phyloP scores from a whole-genome alignment of 2,113 vertebrate genomes.

The Prunella himalayana region DNA sequence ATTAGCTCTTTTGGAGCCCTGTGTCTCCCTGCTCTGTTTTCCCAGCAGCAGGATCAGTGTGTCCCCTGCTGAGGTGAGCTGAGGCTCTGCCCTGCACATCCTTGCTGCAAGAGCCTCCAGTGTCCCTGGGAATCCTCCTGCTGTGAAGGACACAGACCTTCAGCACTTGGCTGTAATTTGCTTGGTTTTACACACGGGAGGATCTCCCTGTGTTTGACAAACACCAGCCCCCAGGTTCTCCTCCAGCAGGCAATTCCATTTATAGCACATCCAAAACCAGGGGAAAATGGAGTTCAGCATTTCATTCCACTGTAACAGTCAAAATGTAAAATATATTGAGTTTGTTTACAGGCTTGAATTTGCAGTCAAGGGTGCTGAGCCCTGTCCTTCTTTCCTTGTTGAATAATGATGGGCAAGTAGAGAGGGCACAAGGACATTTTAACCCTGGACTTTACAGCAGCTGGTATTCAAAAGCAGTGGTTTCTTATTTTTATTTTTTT shows the following conservation, averaged over 20 bases:
- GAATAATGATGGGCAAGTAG: not conserved
- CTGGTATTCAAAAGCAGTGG: not conserved
- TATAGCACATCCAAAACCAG: not conserved
- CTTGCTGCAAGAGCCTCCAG: not conserved
- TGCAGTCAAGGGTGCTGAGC: not conserved
- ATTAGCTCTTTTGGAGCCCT: not conserved
- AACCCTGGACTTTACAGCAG: not conserved
- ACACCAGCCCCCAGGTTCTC: not conserved
- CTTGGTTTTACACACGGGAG: not conserved
- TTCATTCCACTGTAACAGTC: not conserved
- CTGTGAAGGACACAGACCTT: not conserved
- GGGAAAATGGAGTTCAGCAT: not conserved
- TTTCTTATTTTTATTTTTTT: not conserved
- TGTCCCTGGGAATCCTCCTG: accelerated
- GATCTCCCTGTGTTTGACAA: not conserved
- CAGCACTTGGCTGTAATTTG: accelerated
- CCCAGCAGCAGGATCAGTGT: accelerated
- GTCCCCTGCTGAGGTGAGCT: accelerated
- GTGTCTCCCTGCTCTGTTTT: not conserved
- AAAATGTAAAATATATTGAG: not conserved
- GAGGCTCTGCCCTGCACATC: not conserved
- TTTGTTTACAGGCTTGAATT: not conserved
- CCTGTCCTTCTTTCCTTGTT: not conserved
- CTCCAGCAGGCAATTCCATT: not conserved
- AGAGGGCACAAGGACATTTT: not conserved